These are phyloP conservation scores for Parapsyche elsis DNA, from an alignment of 1,140 invertebrate species.

Conservation along the genomic window DNA sequence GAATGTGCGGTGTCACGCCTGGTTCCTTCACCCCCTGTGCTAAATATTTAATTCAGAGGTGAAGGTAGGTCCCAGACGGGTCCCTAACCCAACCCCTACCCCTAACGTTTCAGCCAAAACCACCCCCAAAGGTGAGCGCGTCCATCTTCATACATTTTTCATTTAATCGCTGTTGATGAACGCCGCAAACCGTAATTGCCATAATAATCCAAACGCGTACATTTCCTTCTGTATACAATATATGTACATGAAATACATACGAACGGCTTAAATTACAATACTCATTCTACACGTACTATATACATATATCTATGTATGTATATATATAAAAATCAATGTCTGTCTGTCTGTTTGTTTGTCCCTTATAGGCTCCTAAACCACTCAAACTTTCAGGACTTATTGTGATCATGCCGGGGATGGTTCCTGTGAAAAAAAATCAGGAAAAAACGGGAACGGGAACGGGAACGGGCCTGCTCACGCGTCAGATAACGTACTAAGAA, in stretches of 20 bases:
- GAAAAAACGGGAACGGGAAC: too few relatives aligned
- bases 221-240: background rate
- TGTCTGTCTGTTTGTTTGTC: too few relatives aligned
- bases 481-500: too few relatives aligned
- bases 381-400: too few relatives aligned
- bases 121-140: background rate
- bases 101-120: background rate
- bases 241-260: background rate
- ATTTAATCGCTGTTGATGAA: slow-evolving; percentile 27
- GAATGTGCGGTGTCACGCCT: background rate
- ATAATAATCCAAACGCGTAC: slow-evolving; percentile 10
- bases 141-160: slow-evolving; percentile 24
- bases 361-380: too few relatives aligned
- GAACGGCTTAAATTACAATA: too few relatives aligned
- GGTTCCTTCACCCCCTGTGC: background rate
- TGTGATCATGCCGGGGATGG: too few relatives aligned
- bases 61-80: slow-evolving; percentile 4
- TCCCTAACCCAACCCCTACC: background rate
- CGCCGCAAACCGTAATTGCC: slow-evolving; percentile 12
- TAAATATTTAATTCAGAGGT: slow-evolving; percentile 23
- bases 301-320: too few relatives aligned
- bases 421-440: too few relatives aligned
- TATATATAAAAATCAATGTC: too few relatives aligned
- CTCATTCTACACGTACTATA: too few relatives aligned
- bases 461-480: too few relatives aligned